Evolutionary conservation across 2,888 invertebrate species (phyloP).

Genomic region (Sinhomidia bicolor): DNA sequence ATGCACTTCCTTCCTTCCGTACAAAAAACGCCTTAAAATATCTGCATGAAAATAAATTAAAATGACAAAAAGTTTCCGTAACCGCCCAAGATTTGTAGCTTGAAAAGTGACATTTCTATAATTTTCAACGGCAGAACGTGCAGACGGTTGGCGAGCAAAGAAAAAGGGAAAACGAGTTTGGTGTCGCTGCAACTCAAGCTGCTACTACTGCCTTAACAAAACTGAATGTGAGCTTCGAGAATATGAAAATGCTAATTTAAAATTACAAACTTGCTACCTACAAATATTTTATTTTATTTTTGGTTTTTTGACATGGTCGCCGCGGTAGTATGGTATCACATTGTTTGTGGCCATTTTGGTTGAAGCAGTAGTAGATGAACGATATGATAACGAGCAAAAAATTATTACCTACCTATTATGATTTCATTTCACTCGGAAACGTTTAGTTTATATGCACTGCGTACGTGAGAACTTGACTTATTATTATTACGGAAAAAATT

Average conservation of each 20-base stretch:
- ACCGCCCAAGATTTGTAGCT: background rate
- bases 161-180: conserved; percentile 55
- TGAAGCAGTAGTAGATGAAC: conserved; percentile 3
- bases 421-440: conserved; percentile 52
- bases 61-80: too few species aligned
- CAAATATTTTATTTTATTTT: background rate
- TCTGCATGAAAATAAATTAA: background rate
- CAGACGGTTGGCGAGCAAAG: background rate
- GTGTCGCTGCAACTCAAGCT: background rate
- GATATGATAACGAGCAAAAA: conserved; percentile 28
- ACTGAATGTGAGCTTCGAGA: background rate
- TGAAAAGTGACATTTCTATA: background rate
- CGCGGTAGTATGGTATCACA: conserved; percentile 21
- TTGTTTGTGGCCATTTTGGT: conserved; percentile 46
- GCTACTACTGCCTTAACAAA: background rate
- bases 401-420: too few species aligned
- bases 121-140: background rate
- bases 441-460: conserved; percentile 14
- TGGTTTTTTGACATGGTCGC: background rate
- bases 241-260: background rate
- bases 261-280: background rate
- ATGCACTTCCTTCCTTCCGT: conserved; percentile 27
- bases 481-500: conserved; percentile 21
- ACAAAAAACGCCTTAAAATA: background rate
- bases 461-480: conserved; percentile 58